Evolutionary conservation across 2,888 invertebrate genomes (phyloP).

Genomic region (Eudemis profundana): DNA sequence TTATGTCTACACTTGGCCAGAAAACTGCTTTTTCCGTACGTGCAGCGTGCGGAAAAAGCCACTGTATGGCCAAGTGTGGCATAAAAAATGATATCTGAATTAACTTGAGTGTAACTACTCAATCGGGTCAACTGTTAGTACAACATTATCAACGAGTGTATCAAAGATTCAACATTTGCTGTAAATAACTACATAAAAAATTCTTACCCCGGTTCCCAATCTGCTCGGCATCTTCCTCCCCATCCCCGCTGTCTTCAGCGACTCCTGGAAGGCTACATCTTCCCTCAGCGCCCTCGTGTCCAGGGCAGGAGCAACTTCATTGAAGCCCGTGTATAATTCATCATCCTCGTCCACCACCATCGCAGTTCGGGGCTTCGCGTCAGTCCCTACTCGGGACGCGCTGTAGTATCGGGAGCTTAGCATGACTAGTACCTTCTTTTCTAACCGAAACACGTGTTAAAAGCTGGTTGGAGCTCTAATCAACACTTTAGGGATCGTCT

Average conservation of each 20-base stretch:
- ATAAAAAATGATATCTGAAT: too few relatives aligned
- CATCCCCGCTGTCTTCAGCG: constrained; percentile 90
- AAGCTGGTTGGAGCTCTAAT: constrained; percentile 12
- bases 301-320: constrained; percentile 87
- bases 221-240: constrained; percentile 87
- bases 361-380: constrained; percentile 73
- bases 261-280: constrained; percentile 91
- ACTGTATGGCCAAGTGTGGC: too few relatives aligned
- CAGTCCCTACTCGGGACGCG: constrained; percentile 71
- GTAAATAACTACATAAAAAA: background rate
- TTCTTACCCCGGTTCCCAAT: constrained; percentile 76
- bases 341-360: constrained; percentile 84
- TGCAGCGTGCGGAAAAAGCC: too few relatives aligned
- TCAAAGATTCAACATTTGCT: too few relatives aligned
- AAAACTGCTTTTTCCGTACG: too few relatives aligned
- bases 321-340: constrained; percentile 88
- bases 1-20: too few relatives aligned
- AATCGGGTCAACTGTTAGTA: too few relatives aligned
- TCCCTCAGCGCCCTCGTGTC: constrained; percentile 88
- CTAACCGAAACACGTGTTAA: background rate
- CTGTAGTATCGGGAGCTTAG: constrained; percentile 76
- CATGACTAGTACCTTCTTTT: constrained; percentile 55
- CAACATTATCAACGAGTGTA: too few relatives aligned
- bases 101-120: too few relatives aligned
- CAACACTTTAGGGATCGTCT: constrained; percentile 49